A percentile compares a stretch with the other conserved stretches of the same genome.
Conservation (phyloP, 2,888 invertebrate species). For the Microctonus brassicae region DNA sequence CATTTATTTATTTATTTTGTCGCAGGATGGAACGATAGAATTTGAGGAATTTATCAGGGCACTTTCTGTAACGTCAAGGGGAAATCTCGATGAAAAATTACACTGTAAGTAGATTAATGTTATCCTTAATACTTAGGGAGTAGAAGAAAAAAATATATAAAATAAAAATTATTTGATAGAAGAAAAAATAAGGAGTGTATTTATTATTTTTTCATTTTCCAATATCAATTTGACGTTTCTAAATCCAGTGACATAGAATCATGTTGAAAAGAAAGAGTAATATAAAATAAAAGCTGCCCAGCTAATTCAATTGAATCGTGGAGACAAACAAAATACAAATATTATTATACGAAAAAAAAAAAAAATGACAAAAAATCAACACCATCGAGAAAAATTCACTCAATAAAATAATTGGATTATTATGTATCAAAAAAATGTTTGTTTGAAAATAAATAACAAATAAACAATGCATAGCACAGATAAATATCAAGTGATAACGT, state of each 20-base stretch:
- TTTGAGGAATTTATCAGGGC: slow-evolving; percentile 99
- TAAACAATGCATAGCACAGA: too few species aligned
- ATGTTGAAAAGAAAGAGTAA: neutral
- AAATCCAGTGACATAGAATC: neutral
- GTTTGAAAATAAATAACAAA: neutral
- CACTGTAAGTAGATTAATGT: slow-evolving; percentile 84
- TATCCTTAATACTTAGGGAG: neutral
- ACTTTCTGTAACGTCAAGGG: slow-evolving; percentile 97
- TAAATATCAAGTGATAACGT: too few species aligned
- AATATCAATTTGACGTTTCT: slow-evolving; percentile 26
- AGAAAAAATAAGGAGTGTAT: neutral
- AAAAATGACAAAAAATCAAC: too few species aligned
- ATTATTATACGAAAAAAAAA: slow-evolving; percentile 4
- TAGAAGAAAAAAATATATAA: neutral
- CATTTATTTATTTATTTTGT: slow-evolving; percentile 23
- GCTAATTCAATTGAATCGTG: neutral
- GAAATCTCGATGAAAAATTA: slow-evolving; percentile 97
- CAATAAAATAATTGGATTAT: too few species aligned
- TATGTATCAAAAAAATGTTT: neutral
- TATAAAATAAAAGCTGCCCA: neutral
- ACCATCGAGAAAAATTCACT: too few species aligned
- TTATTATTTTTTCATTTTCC: neutral
- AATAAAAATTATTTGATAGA: neutral
- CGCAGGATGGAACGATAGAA: slow-evolving; percentile 97
- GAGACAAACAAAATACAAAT: neutral